A percentile compares a stretch with the other conserved stretches of the same genome.
These are phyloP conservation scores for Nyctibius bracteatus DNA, from an alignment of 2,113 vertebrate species.

Conservation along the genomic window DNA sequence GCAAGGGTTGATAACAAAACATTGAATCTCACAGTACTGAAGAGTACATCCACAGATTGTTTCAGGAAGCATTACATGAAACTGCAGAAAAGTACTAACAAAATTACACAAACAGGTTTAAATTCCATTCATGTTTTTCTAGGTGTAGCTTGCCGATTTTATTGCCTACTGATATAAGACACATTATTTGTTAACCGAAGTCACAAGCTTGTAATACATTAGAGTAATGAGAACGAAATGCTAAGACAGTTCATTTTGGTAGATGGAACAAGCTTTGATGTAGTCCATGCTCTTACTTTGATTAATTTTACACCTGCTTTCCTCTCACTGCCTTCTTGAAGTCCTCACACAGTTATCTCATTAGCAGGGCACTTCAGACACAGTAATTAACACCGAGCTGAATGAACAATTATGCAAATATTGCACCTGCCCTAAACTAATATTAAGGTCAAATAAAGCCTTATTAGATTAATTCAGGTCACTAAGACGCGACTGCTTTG, in stretches of 20 bases:
- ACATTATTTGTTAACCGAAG: neutral
- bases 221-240: neutral
- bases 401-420: neutral
- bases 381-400: neutral
- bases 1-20: fast-evolving
- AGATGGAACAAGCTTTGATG: neutral
- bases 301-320: neutral
- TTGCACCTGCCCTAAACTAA: neutral
- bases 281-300: neutral
- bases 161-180: too few species aligned
- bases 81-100: neutral
- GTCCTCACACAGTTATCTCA: neutral
- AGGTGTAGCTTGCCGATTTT: neutral
- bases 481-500: fast-evolving
- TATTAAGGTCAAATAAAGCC: fast-evolving
- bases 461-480: fast-evolving
- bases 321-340: neutral
- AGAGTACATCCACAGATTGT: fast-evolving
- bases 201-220: neutral
- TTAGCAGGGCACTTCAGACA: neutral
- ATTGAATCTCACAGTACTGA: fast-evolving
- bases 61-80: neutral
- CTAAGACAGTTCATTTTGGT: fast-evolving
- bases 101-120: neutral
- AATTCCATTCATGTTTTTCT: neutral